Evolutionary conservation across 2,113 vertebrate species (phyloP).

Genomic region (Noctilio leporinus): DNA sequence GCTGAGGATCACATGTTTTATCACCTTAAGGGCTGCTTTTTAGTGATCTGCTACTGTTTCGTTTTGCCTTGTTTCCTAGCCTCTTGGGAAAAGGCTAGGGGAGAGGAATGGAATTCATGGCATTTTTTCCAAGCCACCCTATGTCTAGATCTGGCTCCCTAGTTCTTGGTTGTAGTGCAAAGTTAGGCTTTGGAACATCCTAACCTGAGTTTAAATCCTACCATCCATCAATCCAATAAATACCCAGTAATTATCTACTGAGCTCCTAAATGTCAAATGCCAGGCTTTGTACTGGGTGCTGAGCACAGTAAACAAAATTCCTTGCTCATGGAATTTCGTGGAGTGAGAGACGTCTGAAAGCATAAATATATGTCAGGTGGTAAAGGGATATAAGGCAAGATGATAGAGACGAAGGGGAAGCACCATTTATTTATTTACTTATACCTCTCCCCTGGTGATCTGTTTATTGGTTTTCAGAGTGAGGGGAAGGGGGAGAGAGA

Average conservation of each 20-base stretch:
- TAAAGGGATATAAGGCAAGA: neutral
- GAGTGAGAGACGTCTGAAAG: neutral
- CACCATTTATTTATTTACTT: neutral
- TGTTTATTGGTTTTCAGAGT: too few species aligned
- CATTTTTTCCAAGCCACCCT: neutral
- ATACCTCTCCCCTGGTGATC: too few species aligned
- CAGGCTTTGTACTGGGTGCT: neutral
- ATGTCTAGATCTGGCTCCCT: neutral
- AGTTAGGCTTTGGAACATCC: constrained; percentile 1
- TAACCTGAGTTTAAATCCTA: constrained; percentile 19
- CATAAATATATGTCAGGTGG: neutral
- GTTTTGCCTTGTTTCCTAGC: constrained; percentile 9
- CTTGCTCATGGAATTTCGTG: neutral
- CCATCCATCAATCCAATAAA: neutral
- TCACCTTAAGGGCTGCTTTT: neutral
- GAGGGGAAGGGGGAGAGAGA: too few species aligned
- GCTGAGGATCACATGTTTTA: neutral
- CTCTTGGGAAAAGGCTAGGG: neutral
- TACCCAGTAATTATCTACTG: neutral
- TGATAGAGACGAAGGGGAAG: neutral
- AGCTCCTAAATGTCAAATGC: neutral
- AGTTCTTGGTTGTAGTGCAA: neutral
- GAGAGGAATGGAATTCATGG: neutral
- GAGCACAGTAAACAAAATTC: constrained; percentile 35
- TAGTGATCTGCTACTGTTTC: neutral